Percentiles rank a stretch among this genome's conserved stretches.
Evolutionary conservation across 2,797 vertebrate species (phyloP).

Genomic region (Gymnoscopelus braueri): DNA sequence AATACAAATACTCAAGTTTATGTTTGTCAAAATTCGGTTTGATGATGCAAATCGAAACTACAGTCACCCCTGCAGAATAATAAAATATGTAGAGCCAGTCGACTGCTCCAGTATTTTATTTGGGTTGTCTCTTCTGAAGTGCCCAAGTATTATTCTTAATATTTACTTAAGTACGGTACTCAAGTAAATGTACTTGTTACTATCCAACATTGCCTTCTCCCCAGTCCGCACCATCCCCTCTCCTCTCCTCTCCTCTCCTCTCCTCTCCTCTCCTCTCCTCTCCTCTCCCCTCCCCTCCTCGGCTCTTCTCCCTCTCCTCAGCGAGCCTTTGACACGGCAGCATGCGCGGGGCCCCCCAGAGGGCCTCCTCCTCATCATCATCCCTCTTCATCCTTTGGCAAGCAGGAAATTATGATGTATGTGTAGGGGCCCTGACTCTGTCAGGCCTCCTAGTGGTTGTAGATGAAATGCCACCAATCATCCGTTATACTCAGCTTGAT

Average conservation of each 20-base stretch:
- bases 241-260: conserved; percentile 27
- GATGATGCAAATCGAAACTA: no score
- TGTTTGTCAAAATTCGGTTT: no score
- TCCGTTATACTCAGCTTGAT: conserved; percentile 29
- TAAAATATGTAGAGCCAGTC: no score
- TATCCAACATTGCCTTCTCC: background rate
- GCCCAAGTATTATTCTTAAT: no score
- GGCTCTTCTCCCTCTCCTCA: background rate
- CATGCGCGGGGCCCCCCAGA: conserved; percentile 39
- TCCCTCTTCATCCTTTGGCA: conserved; percentile 38
- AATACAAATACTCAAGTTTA: no score
- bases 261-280: conserved; percentile 12
- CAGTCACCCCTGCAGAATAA: no score
- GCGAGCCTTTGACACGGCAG: conserved; percentile 12
- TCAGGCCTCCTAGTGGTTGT: conserved; percentile 38
- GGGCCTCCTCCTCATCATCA: conserved; percentile 32
- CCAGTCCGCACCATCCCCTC: no score
- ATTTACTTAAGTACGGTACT: no score
- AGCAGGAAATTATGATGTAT: conserved; percentile 56
- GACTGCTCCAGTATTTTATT: no score
- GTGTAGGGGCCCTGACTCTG: conserved; percentile 21
- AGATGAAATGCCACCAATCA: conserved; percentile 28
- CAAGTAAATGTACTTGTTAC: no score
- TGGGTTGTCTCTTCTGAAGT: no score
- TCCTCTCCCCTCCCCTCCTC: background rate